Evolutionary conservation across 1,140 invertebrate species (phyloP), one percentile per base, ranked within the genome.

Genomic region (Berghia stephanieae): DNA sequence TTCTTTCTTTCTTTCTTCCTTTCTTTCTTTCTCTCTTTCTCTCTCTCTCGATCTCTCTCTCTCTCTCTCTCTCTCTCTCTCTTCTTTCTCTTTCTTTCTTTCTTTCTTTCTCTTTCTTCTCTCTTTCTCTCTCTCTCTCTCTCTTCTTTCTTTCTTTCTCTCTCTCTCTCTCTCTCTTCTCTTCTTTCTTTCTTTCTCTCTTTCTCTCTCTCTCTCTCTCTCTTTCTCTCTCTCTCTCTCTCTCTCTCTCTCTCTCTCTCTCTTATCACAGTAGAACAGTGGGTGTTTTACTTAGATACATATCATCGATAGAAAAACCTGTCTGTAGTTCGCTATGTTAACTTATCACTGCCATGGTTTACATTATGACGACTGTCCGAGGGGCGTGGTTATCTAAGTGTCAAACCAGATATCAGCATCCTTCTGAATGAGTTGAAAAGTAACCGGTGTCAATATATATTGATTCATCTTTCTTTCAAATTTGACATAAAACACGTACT

Each of bases 201-300:
- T 60, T 60, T 60, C 31, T 27, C 31, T 60, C 57, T 60, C 57
- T 60, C 24, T 60, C 57, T 60, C 57, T 60, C 24, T 60, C 57
- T 27, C 24, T 27, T 27, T 60, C 24, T 27, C 57, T 27, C 57
- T 27, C 57, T 27, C 57, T 27, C 57, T 60, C 24, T 60, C 10
- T 27, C 57, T 60, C 57, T 60, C 57, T 60, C 57, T 16, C 6
- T 60, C 57, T 60, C 57, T 60, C 24, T 60, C 6, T 60, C 10
- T 60, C 57, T 60, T 49, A 49, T 49, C 10, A 10, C 10, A 49
- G 46, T 49, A n/a, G n/a, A 49, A 49, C n/a, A n/a, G n/a, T n/a
- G n/a, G n/a, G n/a, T n/a, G n/a, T n/a, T n/a, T n/a, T n/a, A n/a
- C n/a, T n/a, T n/a, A n/a, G n/a, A n/a, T n/a, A n/a, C n/a, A n/a